Conservation (phyloP, 2,888 invertebrate genomes). For the Hypomecis atomaria region DNA sequence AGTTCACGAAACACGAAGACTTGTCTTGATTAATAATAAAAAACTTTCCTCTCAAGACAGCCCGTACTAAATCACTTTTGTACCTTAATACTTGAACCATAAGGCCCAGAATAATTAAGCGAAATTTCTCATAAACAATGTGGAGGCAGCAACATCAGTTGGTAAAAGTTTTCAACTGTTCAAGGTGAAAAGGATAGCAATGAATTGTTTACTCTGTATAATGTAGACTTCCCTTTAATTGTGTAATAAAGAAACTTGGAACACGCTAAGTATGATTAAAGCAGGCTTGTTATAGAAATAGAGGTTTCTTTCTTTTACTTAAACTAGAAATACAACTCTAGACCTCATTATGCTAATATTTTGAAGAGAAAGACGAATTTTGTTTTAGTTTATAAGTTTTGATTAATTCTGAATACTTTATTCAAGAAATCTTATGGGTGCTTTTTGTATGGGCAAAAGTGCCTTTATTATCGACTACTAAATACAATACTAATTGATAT, state of each 20-base stretch:
- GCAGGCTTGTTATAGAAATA: no score
- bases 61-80: slow-evolving; percentile 7
- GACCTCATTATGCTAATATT: no score
- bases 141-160: slow-evolving; percentile 37
- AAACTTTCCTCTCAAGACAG: slow-evolving; percentile 30
- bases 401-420: no score
- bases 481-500: no score
- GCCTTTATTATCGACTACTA: no score
- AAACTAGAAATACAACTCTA: no score
- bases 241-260: slow-evolving; percentile 16
- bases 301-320: no score
- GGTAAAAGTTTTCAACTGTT: slow-evolving; percentile 37
- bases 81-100: slow-evolving; percentile 23
- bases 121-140: slow-evolving; percentile 30
- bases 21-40: slow-evolving; percentile 40
- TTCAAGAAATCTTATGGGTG: no score
- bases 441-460: no score
- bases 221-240: slow-evolving; percentile 24
- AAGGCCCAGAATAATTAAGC: slow-evolving; percentile 29
- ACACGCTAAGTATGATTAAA: slow-evolving; percentile 19
- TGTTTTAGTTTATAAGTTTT: no score
- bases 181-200: slow-evolving; percentile 35
- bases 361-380: no score
- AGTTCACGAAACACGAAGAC: slow-evolving; percentile 29
- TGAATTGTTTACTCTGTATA: slow-evolving; percentile 29